These are phyloP conservation scores for Vidua macroura DNA, from an alignment of 2,113 vertebrate species.

Conservation along the genomic window DNA sequence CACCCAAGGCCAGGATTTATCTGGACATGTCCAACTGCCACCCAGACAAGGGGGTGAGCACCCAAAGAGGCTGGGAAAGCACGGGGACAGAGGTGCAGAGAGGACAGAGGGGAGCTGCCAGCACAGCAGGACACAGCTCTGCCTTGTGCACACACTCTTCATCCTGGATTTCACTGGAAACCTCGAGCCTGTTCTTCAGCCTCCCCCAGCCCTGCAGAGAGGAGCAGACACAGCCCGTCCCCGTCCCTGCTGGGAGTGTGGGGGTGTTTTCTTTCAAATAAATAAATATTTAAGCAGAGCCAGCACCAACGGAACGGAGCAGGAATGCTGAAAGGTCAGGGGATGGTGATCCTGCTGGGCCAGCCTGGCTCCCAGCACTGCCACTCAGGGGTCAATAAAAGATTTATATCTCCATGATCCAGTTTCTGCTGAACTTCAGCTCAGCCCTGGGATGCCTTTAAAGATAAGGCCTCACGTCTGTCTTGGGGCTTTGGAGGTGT, in stretches of 20 bases:
- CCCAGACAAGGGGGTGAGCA: neutral
- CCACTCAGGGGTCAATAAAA: neutral
- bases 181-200: neutral
- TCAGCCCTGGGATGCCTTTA: neutral
- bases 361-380: neutral
- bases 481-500: no score
- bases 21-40: neutral
- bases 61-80: neutral
- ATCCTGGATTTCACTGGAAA: neutral
- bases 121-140: neutral
- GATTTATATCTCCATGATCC: neutral
- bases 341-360: neutral
- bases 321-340: neutral
- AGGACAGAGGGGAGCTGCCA: neutral
- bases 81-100: neutral
- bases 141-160: neutral
- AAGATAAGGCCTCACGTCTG: neutral
- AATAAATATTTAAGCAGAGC: neutral
- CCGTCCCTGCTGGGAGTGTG: neutral
- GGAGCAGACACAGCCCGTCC: neutral
- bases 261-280: neutral
- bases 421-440: conserved; percentile 38
- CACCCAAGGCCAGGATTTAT: neutral
- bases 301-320: neutral
- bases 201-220: neutral